A percentile compares a stretch with the other conserved stretches of the same genome.
These are phyloP conservation scores for Hoplias malabaricus DNA, from an alignment of 2,113 vertebrate genomes.

Conservation along the genomic window DNA sequence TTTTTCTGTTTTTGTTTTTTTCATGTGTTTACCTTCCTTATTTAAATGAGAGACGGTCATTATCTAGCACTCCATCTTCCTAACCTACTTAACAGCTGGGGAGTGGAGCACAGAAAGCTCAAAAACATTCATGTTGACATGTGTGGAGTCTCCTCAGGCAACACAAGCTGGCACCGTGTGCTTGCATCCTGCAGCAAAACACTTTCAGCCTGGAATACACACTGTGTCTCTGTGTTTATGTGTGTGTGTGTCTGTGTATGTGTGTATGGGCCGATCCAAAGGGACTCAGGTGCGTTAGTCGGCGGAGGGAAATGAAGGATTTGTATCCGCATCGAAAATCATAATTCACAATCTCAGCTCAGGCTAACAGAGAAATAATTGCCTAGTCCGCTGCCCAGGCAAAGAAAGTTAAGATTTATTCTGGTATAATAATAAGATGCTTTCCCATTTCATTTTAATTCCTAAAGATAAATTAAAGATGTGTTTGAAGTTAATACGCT, in stretches of 20 bases:
- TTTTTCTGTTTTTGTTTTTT: neutral
- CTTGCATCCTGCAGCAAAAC: conserved; percentile 58
- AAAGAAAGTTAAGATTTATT: conserved; percentile 18
- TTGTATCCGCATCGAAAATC: conserved; percentile 45
- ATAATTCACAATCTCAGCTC: conserved; percentile 42
- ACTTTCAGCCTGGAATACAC: conserved; percentile 40
- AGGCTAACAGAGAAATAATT: conserved; percentile 40
- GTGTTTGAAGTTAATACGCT: conserved; percentile 32
- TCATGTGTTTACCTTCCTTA: neutral
- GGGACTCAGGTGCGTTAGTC: conserved; percentile 51
- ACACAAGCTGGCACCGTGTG: conserved; percentile 55
- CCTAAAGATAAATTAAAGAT: conserved; percentile 32
- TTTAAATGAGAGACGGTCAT: conserved; percentile 30
- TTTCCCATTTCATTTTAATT: conserved; percentile 25
- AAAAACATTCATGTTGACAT: conserved; percentile 63
- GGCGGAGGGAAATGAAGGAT: conserved; percentile 45
- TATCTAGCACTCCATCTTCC: conserved; percentile 36
- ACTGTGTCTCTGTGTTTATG: neutral
- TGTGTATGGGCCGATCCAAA: conserved; percentile 11
- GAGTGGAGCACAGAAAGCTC: conserved; percentile 51
- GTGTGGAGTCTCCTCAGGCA: conserved; percentile 46
- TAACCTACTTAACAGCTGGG: conserved; percentile 60
- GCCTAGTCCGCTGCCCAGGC: neutral
- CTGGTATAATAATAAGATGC: conserved; percentile 22
- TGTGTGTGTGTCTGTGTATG: conserved; percentile 1